phyloP scores from a whole-genome alignment of 2,888 invertebrate genomes.

The Periphyllus acericola region DNA sequence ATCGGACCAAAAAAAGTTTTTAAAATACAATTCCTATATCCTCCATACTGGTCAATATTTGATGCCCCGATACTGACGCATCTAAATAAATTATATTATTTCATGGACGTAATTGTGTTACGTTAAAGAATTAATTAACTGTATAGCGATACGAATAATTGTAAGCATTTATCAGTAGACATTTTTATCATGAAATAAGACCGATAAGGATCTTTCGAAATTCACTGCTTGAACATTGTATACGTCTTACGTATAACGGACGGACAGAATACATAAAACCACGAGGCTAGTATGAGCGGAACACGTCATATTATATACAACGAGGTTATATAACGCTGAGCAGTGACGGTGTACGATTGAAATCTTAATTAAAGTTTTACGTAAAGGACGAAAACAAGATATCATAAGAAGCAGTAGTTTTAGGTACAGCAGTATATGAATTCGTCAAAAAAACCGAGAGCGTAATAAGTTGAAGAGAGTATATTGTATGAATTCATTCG shows the following conservation, averaged over 20 bases:
- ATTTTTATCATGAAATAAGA: not conserved
- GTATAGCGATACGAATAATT: not conserved
- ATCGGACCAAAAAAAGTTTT: too few relatives aligned
- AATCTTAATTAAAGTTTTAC: not conserved
- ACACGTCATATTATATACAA: not conserved
- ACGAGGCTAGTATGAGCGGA: not conserved
- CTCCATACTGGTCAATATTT: too few relatives aligned
- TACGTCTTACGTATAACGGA: not conserved
- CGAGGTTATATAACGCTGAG: too few relatives aligned
- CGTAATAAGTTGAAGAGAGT: not conserved
- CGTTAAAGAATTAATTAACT: too few relatives aligned
- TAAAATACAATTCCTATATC: too few relatives aligned
- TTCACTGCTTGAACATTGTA: not conserved
- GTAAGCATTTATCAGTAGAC: not conserved
- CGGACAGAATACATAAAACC: not conserved
- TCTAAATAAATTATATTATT: too few relatives aligned
- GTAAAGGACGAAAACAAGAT: not conserved
- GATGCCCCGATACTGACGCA: too few relatives aligned
- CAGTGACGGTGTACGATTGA: not conserved
- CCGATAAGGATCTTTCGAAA: not conserved
- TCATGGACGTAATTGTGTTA: not conserved
- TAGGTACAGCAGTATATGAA: not conserved
- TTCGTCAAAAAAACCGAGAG: not conserved
- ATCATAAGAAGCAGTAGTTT: not conserved
- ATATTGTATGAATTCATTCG: not conserved